Evolutionary conservation across 2,797 vertebrate genomes (phyloP).

Genomic region (Setipinna tenuifilis): DNA sequence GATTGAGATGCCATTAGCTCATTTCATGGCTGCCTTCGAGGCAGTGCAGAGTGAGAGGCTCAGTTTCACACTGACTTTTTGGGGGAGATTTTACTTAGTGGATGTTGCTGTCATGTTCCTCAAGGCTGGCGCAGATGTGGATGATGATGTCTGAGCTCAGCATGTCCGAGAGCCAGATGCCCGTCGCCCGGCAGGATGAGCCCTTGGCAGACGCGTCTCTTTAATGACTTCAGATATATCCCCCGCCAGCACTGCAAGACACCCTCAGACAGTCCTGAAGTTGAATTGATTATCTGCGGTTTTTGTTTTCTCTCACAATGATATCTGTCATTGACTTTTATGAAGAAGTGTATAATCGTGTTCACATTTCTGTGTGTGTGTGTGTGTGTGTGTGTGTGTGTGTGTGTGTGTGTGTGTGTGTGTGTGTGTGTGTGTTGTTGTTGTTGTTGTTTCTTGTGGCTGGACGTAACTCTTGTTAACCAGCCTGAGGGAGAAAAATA

Average conservation of each 20-base stretch:
- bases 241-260: slow-evolving; percentile 32
- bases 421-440: neutral
- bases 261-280: neutral
- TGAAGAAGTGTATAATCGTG: neutral
- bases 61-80: neutral
- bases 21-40: neutral
- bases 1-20: neutral
- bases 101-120: slow-evolving; percentile 32
- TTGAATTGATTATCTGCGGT: slow-evolving; percentile 40
- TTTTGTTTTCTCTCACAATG: slow-evolving; percentile 28
- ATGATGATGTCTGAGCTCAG: slow-evolving; percentile 43
- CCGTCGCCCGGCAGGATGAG: neutral
- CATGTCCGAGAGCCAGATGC: slow-evolving; percentile 32
- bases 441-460: neutral
- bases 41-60: slow-evolving; percentile 10
- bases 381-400: neutral
- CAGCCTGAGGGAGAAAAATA: neutral
- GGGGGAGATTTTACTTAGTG: neutral
- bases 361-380: neutral
- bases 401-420: neutral
- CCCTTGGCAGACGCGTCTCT: neutral
- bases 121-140: slow-evolving; percentile 44
- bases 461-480: neutral
- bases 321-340: slow-evolving; percentile 4
- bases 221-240: slow-evolving; percentile 55